Evolutionary conservation across 1,140 invertebrate genomes (phyloP).

Genomic region (Trachelipus rathkii): DNA sequence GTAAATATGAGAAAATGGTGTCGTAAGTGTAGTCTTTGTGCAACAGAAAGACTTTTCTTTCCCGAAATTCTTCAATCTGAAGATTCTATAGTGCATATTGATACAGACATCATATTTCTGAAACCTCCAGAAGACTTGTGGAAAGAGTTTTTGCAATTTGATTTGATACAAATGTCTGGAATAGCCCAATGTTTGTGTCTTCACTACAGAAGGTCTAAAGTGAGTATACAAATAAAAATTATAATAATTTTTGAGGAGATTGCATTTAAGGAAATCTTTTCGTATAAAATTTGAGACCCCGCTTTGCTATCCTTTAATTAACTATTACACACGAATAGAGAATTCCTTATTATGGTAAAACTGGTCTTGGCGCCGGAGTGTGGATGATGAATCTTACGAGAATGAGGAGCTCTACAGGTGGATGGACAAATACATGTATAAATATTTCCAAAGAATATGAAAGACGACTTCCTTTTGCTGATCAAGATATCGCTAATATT

Average conservation of each 20-base stretch:
- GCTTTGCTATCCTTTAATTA: background rate
- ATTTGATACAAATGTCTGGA: constrained; percentile 31
- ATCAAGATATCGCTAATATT: constrained; percentile 42
- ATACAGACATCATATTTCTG: constrained; percentile 38
- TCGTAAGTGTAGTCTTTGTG: too few relatives aligned
- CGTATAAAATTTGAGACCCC: background rate
- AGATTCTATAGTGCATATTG: constrained; percentile 38
- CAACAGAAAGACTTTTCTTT: constrained; percentile 42
- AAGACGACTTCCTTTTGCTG: constrained; percentile 34
- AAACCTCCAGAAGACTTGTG: constrained; percentile 41
- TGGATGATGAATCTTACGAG: constrained; percentile 41
- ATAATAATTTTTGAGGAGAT: constrained; percentile 4
- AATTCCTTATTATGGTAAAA: constrained; percentile 35
- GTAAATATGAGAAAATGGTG: too few relatives aligned
- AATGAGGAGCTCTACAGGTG: constrained; percentile 36
- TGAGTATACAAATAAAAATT: background rate
- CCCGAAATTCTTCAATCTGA: constrained; percentile 36
- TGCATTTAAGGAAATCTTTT: constrained; percentile 17
- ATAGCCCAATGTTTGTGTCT: constrained; percentile 40
- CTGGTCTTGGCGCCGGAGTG: constrained; percentile 39
- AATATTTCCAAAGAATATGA: constrained; percentile 26
- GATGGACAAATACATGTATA: constrained; percentile 33
- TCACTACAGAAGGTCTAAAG: constrained; percentile 12
- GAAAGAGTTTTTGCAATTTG: constrained; percentile 30
- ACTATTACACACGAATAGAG: background rate